These are phyloP conservation scores for Agrochola circellaris DNA, from an alignment of 2,888 invertebrate genomes.

Conservation along the genomic window DNA sequence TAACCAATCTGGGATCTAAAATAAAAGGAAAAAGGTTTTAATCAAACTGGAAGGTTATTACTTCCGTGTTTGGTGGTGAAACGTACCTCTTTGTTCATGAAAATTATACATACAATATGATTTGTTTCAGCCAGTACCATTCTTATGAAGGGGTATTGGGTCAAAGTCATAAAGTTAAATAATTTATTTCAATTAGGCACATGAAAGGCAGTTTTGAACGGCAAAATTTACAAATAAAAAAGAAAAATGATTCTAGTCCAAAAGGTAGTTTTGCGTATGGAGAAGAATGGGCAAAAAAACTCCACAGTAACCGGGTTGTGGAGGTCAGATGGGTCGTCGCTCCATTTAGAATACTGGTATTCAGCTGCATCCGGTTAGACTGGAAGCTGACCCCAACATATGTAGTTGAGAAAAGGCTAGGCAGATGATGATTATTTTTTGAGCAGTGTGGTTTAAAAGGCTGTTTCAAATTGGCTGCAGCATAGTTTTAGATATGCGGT, in stretches of 20 bases:
- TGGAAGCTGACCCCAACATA: neutral
- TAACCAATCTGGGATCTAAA: slow-evolving; percentile 34
- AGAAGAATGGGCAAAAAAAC: too few relatives aligned
- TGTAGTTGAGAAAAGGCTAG: neutral
- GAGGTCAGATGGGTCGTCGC: neutral
- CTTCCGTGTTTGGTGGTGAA: slow-evolving; percentile 26
- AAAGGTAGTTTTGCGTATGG: too few relatives aligned
- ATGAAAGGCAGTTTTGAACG: too few relatives aligned
- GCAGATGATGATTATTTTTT: neutral
- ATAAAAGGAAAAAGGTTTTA: slow-evolving; percentile 28
- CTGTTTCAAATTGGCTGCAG: neutral
- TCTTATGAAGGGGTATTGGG: neutral
- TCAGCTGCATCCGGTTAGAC: neutral
- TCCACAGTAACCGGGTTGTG: neutral
- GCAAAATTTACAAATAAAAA: too few relatives aligned
- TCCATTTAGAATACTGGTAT: neutral
- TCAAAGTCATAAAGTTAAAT: too few relatives aligned
- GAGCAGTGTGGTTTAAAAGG: too few relatives aligned
- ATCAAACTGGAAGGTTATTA: slow-evolving; percentile 20
- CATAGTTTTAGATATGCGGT: neutral
- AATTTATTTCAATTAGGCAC: too few relatives aligned
- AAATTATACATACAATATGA: slow-evolving; percentile 6
- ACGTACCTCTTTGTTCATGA: slow-evolving; percentile 15
- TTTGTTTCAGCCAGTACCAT: neutral
- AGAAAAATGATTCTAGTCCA: too few relatives aligned